Base-by-base conservation (phyloP, 2,797 vertebrate species). In the Hozukius guyotensis region DNA sequence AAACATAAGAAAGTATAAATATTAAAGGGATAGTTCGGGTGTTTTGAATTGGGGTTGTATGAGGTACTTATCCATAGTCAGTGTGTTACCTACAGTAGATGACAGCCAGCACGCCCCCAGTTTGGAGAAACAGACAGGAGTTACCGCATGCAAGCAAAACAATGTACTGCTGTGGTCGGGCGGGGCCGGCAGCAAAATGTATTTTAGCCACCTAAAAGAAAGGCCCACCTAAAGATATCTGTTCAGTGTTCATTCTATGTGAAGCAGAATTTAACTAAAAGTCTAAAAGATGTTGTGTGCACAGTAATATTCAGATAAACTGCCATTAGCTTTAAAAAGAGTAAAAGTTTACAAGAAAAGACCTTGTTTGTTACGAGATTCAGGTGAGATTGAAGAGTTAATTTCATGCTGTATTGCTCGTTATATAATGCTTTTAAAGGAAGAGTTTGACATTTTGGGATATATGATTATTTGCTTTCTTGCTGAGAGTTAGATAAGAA, bases 81-180 rank as follows among this genome's bases (percentile, higher is more conserved):
- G 42, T 46, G 42, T 46, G 0, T 46, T 8, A 46, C 42, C 42
- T 46, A 18, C 42, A 46, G 16, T 46, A 46, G 42, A 46, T 46
- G 42, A 46, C 42, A 46, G 42, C 16, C 42, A 46, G 42, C 16
- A 46, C 1, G 16, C 0, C 16, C 42, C 0, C 0, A 46, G 42
- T 46, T 42, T 42, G 6, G 38, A 42, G 38, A 42, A 0, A 42
- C 38, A 42, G 38, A 42, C 38, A 42, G 38, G 38, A 42, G 38
- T 42, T 42, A 42, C 38, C 38, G 38, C 38, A 42, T 18, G 42
- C 16, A 46, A 46, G 42, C 42, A 46, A 46, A 46, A 4, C 42
- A 46, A 46, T 46, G 16, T 46, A 46, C 42, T 18, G 42, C 42
- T 46, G 42, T 46, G 42, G 42, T 18, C 16, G 42, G 42, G 42